phyloP scores from a whole-genome alignment of 2,113 vertebrate species.

The Bagarius yarrelli region DNA sequence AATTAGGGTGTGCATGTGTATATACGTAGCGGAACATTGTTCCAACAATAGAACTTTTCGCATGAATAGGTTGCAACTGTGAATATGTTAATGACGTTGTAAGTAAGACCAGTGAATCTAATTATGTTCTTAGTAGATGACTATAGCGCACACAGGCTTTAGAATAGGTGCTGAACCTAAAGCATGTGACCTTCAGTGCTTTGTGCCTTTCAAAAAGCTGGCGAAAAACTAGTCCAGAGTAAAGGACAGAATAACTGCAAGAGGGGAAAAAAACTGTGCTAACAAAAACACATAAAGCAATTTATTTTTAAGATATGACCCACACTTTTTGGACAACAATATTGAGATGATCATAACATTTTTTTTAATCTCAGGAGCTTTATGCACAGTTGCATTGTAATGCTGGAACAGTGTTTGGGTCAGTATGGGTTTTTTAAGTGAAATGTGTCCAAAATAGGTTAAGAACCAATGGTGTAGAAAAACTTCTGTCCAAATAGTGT shows the following conservation, averaged over 20 bases:
- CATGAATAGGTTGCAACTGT: neutral
- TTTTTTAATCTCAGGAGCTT: too few species aligned
- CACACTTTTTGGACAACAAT: neutral
- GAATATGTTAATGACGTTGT: neutral
- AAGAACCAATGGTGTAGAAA: too few species aligned
- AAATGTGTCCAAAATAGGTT: too few species aligned
- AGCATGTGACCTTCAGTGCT: slow-evolving; percentile 5
- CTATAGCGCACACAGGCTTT: neutral
- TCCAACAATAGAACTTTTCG: neutral
- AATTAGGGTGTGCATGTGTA: neutral
- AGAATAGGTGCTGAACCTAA: neutral
- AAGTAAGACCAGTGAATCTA: neutral
- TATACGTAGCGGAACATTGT: neutral
- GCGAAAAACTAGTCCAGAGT: slow-evolving; percentile 5
- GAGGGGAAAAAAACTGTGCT: neutral
- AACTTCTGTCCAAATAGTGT: too few species aligned
- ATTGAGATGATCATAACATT: too few species aligned
- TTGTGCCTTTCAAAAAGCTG: neutral
- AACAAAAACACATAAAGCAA: neutral
- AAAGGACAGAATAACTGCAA: slow-evolving; percentile 12
- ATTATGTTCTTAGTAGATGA: neutral
- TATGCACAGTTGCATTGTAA: too few species aligned
- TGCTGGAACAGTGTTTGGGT: too few species aligned
- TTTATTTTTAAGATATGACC: neutral
- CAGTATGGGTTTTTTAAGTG: too few species aligned